A percentile compares a stretch with the other conserved stretches of the same genome.
Conservation (phyloP, 2,888 invertebrate genomes). For the Meganola albula region DNA sequence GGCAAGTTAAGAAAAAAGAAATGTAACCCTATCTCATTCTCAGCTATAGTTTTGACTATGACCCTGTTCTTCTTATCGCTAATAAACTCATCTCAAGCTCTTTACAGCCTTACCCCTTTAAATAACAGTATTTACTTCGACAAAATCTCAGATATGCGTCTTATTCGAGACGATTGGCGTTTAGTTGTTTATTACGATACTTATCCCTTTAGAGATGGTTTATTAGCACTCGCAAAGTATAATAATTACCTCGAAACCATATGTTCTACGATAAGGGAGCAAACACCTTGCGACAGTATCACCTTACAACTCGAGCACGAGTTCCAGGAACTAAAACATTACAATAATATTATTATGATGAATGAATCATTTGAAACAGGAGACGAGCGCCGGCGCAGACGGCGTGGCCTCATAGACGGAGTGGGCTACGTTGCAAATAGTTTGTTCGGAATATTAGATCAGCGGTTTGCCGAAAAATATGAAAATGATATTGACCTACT, state of each 20-base stretch:
- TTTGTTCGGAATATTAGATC: constrained; percentile 4
- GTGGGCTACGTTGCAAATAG: constrained; percentile 13
- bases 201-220: not conserved
- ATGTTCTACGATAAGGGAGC: not conserved
- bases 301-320: constrained; percentile 1
- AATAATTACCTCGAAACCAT: not conserved
- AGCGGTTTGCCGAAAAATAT: constrained; percentile 1
- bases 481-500: not conserved
- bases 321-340: constrained; percentile 9
- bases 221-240: not conserved
- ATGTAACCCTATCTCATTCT: not conserved
- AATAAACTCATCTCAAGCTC: not conserved
- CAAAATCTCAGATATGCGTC: not conserved
- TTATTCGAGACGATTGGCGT: not conserved
- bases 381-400: constrained; percentile 2
- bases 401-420: constrained; percentile 4
- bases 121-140: not conserved
- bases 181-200: not conserved
- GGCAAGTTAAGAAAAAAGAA: not conserved
- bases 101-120: not conserved
- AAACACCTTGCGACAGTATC: not conserved
- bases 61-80: not conserved
- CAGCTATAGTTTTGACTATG: not conserved
- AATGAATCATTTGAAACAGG: constrained; percentile 11
- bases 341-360: too few species aligned